These are phyloP conservation scores for Ceratosolen fusciceps DNA, from an alignment of 1,140 invertebrate species.

Conservation along the genomic window DNA sequence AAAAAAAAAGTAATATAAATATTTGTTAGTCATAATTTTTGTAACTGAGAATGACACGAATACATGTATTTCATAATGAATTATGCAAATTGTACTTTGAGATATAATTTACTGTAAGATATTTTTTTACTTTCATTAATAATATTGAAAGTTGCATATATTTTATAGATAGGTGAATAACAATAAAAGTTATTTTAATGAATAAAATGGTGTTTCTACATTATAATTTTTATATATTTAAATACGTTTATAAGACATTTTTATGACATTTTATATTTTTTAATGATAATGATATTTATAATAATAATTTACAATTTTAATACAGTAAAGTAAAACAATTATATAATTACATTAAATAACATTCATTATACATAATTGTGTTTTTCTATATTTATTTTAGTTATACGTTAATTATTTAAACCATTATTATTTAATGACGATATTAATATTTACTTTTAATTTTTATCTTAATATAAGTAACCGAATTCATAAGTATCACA, in stretches of 20 bases:
- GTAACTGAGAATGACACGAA: constrained; percentile 39
- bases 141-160: constrained; percentile 24
- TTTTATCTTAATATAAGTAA: constrained; percentile 17
- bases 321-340: constrained; percentile 35
- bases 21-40: constrained; percentile 32
- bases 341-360: constrained; percentile 39
- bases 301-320: constrained; percentile 43
- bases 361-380: constrained; percentile 29
- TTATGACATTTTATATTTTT: constrained; percentile 18
- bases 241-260: constrained; percentile 32
- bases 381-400: constrained; percentile 21
- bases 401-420: constrained; percentile 33
- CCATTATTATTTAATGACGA: constrained; percentile 24
- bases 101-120: constrained; percentile 43
- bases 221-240: constrained; percentile 37
- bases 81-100: constrained; percentile 49
- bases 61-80: constrained; percentile 45
- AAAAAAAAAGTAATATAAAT: constrained; percentile 19
- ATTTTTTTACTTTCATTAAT: constrained; percentile 28
- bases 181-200: constrained; percentile 48
- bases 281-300: constrained; percentile 15
- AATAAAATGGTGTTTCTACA: constrained; percentile 21
- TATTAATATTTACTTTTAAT: constrained; percentile 16
- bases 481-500: constrained; percentile 41
- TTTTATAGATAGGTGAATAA: constrained; percentile 36